Evolutionary conservation across 2,888 invertebrate species (phyloP), one percentile per base, ranked within the genome.

Genomic region (Phorcus lineatus): DNA sequence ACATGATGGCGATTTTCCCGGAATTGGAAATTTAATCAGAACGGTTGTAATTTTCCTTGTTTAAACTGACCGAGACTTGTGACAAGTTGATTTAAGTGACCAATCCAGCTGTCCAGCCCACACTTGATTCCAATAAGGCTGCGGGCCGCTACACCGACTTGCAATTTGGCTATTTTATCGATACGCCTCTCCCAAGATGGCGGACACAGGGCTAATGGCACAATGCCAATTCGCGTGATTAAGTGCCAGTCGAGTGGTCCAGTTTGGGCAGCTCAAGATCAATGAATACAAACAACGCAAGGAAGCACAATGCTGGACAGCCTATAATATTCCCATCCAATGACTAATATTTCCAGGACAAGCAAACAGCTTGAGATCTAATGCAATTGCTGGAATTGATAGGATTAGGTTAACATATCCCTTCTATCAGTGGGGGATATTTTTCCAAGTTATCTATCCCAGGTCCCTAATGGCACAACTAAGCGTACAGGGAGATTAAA

Each of bases 81-180:
- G 70, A 70, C 70, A 36, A 70, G 70, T 70, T 70, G 70, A 70
- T 70, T 70, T 70, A 70, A 70, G 70, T 70, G 70, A 70, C 70
- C 70, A 70, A 70, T 70, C 40, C 70, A 70, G 70, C 70, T 70
- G 70, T 36, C n/a, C 31, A 19, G 19, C 40, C 36, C 70, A n/a
- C 31, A 40, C 70, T 70, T 70, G 36, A 70, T 70, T 70, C 70
- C 70, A 36, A 31, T 70, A 70, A 70, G 28, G 70, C 70, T 70
- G 36, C 36, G 40, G 36, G 70, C 40, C 36, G 40, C 31, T 19
- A 36, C 62, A 62, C 28, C 24, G 62, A 24, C 13, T 62, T 62
- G 62, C 62, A 40, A 36, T 70, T 40, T 36, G 40, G 31, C 40
- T 70, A 70, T 70, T 70, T 70, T 70, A 70, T 70, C 70, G 70